phyloP scores from a whole-genome alignment of 2,888 invertebrate species.

The Pterostichus madidus region DNA sequence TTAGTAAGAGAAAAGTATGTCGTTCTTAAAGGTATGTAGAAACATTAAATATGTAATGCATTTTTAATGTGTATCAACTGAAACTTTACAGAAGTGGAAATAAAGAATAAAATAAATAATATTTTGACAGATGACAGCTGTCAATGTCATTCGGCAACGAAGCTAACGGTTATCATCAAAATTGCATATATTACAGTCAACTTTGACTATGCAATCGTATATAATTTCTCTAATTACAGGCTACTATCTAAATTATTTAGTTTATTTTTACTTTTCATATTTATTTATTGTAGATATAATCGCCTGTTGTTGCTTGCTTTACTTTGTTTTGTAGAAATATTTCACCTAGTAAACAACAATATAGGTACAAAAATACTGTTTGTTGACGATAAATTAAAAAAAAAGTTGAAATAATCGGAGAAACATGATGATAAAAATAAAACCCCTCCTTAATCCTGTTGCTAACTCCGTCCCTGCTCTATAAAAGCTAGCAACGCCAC shows the following conservation, averaged over 20 bases:
- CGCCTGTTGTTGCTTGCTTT: no score
- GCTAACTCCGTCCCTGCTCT: constrained; percentile 9
- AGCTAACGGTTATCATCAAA: constrained; percentile 44
- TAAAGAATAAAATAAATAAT: constrained; percentile 5
- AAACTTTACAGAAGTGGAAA: background rate
- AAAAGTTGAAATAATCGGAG: background rate
- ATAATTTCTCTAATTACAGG: background rate
- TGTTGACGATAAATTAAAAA: background rate
- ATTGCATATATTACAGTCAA: background rate
- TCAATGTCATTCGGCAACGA: constrained; percentile 33
- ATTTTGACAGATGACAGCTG: constrained; percentile 31
- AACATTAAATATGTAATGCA: background rate
- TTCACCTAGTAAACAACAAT: background rate
- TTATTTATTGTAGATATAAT: no score
- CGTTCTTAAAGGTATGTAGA: constrained; percentile 30
- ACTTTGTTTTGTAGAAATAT: no score
- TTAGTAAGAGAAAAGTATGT: constrained; percentile 26
- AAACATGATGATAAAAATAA: background rate
- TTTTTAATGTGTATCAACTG: constrained; percentile 19
- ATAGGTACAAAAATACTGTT: background rate
- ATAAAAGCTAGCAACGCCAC: constrained; percentile 44
- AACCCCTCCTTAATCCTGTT: constrained; percentile 1
- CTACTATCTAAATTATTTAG: background rate
- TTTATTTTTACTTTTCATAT: background rate
- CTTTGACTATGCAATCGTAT: background rate